Conservation (phyloP, 1,140 invertebrate species). For the Listronotus oregonensis region DNA sequence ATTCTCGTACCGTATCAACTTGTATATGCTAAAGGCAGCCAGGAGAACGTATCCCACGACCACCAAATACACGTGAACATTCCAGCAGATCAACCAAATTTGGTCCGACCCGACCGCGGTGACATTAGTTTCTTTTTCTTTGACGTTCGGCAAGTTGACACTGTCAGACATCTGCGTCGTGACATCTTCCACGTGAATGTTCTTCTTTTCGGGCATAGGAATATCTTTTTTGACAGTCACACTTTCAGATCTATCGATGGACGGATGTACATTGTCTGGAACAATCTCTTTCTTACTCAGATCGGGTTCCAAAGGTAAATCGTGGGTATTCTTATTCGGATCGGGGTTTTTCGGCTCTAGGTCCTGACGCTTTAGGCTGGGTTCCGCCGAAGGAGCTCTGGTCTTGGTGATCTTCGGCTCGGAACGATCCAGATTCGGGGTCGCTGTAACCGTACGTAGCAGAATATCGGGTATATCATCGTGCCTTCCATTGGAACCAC, state of each 20-base stretch:
- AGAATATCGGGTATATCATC: constrained; percentile 78
- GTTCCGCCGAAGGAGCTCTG: constrained; percentile 55
- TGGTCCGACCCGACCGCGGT: constrained; percentile 52
- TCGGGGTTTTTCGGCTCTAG: constrained; percentile 49
- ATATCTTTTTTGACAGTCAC: constrained; percentile 49
- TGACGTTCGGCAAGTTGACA: constrained; percentile 52
- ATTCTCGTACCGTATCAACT: constrained; percentile 79
- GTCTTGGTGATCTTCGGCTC: constrained; percentile 46
- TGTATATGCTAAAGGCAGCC: constrained; percentile 80
- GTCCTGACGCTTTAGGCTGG: constrained; percentile 55
- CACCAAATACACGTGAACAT: constrained; percentile 84
- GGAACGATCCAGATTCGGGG: constrained; percentile 59
- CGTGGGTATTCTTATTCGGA: constrained; percentile 2
- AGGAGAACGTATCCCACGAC: constrained; percentile 81
- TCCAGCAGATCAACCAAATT: constrained; percentile 83
- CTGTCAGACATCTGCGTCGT: constrained; percentile 52
- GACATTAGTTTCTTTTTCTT: constrained; percentile 50
- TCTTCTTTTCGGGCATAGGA: constrained; percentile 39
- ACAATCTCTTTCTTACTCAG: constrained; percentile 20
- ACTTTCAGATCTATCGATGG: constrained; percentile 45
- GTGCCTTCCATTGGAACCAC: constrained; percentile 78
- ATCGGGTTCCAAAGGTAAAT: constrained; percentile 17
- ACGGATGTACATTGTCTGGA: constrained; percentile 29
- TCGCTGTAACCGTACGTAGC: constrained; percentile 69
- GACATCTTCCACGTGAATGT: constrained; percentile 41